Conservation (phyloP, 2,888 invertebrate species). For the Sinotaia quadrata region DNA sequence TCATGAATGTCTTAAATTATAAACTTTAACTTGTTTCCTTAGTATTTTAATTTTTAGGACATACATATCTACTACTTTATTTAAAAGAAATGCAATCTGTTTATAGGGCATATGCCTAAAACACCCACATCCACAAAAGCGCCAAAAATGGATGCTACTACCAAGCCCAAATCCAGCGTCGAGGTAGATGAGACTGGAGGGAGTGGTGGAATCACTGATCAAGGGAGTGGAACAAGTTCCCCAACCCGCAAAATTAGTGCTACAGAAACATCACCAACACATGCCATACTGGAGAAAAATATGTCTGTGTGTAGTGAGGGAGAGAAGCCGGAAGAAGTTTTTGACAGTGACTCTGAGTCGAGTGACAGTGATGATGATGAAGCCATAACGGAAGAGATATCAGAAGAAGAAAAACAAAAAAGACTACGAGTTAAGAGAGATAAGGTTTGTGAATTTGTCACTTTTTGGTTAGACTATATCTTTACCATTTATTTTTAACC, state of each 20-base stretch:
- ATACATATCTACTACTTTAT: no score
- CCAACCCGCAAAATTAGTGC: constrained; percentile 26
- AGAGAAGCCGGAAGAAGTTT: constrained; percentile 48
- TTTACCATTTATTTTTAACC: no score
- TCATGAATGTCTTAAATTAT: no score
- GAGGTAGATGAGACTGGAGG: constrained; percentile 1
- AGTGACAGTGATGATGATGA: constrained; percentile 64
- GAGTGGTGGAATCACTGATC: neutral
- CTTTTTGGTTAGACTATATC: no score
- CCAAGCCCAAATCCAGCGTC: constrained; percentile 17
- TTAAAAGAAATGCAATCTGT: no score
- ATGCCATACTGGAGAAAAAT: constrained; percentile 33
- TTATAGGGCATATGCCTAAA: constrained; percentile 3
- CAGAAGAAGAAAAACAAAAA: constrained; percentile 59
- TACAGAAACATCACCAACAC: constrained; percentile 29
- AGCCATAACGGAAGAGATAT: constrained; percentile 46
- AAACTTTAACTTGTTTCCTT: no score
- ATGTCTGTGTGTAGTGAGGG: constrained; percentile 34
- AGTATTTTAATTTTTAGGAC: no score
- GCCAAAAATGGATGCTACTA: neutral
- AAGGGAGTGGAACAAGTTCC: constrained; percentile 1
- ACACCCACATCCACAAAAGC: neutral
- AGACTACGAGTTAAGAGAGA: constrained; percentile 62
- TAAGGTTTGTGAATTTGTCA: constrained; percentile 52
- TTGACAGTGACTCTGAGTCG: constrained; percentile 61